Base-by-base conservation (phyloP, 1,140 invertebrate species). In the Steinernema feltiae region DNA sequence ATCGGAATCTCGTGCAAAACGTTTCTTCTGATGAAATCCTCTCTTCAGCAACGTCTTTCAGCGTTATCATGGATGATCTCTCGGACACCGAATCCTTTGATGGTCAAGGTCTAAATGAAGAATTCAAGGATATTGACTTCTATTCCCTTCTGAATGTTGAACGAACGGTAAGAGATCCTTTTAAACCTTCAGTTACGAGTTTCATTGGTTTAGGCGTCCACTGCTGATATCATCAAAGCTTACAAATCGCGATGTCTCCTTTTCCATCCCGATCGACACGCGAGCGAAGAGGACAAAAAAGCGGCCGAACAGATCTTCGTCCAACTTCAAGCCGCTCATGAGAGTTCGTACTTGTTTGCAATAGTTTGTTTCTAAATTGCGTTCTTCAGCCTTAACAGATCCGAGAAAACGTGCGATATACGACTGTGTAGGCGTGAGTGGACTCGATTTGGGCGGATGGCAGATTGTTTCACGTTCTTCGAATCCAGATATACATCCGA, bases 211-310 rank as follows among this genome's bases (percentile, higher is more conserved):
- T 74, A 1, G 18, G 41, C n/a, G 32, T 63, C 84, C 0, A 79
- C 84, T 21, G 46, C 73, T 21, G 84, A 85, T 1, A 85, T 85
- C 30, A 79, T 80, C 35, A 81, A 81, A 41, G 83, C 84, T 0
- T 85, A 84, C 70, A 81, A 85, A 48, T 73, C 76, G 15, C 70
- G 82, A 76, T 84, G 84, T 70, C 79, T 83, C 12, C 73, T 85
- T 48, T 85, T 86, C 48, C 84, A 85, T 77, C 84, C 84, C 12
- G 84, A 85, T 48, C 72, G 84, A 73, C 83, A 86, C 69, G 77
- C 71, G n/a, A 76, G 83, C 71, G 76, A 83, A n/a, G 63, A 77
- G 24, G 76, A 84, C 53, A 86, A 82, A 69, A 77, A 78, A 71
- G 78, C 84, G 18, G 84, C 84, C 0, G 76, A 81, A 29, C 80